phyloP scores from a whole-genome alignment of 2,797 vertebrate species.

The Amphiprion clarkii region DNA sequence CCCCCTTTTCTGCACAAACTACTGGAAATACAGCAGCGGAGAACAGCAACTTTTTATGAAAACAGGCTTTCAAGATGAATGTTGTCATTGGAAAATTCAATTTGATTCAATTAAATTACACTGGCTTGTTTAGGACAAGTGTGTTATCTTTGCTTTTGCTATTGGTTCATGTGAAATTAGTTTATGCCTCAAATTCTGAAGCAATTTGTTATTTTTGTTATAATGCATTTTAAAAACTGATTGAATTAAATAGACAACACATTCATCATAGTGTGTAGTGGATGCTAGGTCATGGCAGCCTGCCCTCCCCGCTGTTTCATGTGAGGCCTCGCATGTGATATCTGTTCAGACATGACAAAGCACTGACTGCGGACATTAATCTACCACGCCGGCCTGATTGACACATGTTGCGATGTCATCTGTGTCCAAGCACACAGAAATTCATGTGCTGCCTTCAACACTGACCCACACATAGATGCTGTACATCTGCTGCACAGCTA shows the following conservation, averaged over 20 bases:
- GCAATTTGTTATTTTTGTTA: slow-evolving; percentile 25
- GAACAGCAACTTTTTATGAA: slow-evolving; percentile 20
- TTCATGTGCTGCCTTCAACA: neutral
- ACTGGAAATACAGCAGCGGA: slow-evolving; percentile 3
- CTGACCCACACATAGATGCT: neutral
- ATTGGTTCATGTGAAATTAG: slow-evolving; percentile 26
- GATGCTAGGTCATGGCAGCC: slow-evolving; percentile 18
- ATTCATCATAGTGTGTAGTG: slow-evolving; percentile 17
- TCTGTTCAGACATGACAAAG: slow-evolving; percentile 30
- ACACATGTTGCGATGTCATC: slow-evolving; percentile 18
- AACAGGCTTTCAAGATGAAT: slow-evolving; percentile 16
- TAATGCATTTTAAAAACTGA: slow-evolving; percentile 17
- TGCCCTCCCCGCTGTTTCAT: neutral
- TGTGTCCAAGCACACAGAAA: slow-evolving; percentile 24
- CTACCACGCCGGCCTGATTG: slow-evolving; percentile 38
- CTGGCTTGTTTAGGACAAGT: slow-evolving; percentile 15
- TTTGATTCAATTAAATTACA: slow-evolving; percentile 17
- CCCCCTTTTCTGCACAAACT: slow-evolving; percentile 21
- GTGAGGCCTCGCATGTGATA: neutral
- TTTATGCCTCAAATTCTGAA: slow-evolving; percentile 31
- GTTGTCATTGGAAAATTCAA: slow-evolving; percentile 23
- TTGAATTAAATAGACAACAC: slow-evolving; percentile 34
- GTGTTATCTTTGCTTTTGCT: slow-evolving; percentile 18
- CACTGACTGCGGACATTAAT: slow-evolving; percentile 27
- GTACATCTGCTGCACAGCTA: neutral